These are phyloP conservation scores for Nomia melanderi DNA, from an alignment of 1,140 invertebrate genomes.

Conservation along the genomic window DNA sequence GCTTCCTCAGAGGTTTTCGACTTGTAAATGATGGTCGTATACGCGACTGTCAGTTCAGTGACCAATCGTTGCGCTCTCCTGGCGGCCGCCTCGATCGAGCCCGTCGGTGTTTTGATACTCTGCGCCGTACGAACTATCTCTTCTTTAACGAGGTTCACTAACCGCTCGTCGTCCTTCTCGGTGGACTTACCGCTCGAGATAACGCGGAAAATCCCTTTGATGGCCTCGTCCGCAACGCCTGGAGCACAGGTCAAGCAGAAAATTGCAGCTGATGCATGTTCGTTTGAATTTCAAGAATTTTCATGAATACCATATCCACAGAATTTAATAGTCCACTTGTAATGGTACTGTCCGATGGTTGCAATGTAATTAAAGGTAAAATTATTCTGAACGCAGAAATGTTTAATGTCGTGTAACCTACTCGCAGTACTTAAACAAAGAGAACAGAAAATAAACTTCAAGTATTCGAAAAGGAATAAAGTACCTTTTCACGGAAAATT, in stretches of 20 bases:
- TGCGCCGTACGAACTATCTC: constrained; percentile 57
- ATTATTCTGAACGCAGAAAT: too few relatives aligned
- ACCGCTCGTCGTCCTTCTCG: constrained; percentile 46
- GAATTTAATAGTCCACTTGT: neutral
- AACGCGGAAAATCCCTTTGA: constrained; percentile 49
- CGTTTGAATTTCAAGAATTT: neutral
- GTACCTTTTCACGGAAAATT: too few relatives aligned
- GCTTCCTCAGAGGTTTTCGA: constrained; percentile 58
- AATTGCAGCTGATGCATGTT: neutral
- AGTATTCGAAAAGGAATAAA: too few relatives aligned
- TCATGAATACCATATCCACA: neutral
- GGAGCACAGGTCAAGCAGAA: neutral
- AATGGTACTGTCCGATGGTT: too few relatives aligned
- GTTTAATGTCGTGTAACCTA: too few relatives aligned
- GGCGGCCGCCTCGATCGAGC: constrained; percentile 63
- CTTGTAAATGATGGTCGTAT: constrained; percentile 65
- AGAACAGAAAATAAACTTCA: too few relatives aligned
- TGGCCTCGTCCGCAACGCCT: constrained; percentile 45
- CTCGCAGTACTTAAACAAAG: too few relatives aligned
- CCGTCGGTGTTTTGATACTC: constrained; percentile 50
- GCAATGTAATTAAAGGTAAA: too few relatives aligned
- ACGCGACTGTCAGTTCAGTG: constrained; percentile 64
- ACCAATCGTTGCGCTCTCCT: constrained; percentile 63
- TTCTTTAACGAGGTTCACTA: constrained; percentile 62
- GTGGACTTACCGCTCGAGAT: constrained; percentile 57